These are phyloP conservation scores for Drosophila infuscata DNA, from an alignment of 2,888 invertebrate species.

Conservation along the genomic window DNA sequence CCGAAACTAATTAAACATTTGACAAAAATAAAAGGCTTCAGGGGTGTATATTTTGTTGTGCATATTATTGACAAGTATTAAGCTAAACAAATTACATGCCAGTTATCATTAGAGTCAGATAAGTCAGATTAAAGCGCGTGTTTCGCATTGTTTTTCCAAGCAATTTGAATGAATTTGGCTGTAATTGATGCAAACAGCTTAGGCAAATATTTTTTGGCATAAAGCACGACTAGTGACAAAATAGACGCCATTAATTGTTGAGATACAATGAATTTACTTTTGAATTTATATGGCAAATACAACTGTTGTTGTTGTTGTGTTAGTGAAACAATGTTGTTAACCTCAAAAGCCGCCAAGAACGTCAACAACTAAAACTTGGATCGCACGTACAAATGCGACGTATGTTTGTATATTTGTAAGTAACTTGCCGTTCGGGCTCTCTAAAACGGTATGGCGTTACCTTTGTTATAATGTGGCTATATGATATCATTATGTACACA, in stretches of 20 bases:
- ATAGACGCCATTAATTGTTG: conserved; percentile 69
- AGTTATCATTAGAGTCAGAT: conserved; percentile 48
- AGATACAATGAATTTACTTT: conserved; percentile 42
- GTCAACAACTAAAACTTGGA: conserved; percentile 68
- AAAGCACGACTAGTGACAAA: conserved; percentile 66
- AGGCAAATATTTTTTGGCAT: conserved; percentile 68
- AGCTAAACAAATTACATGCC: conserved; percentile 53
- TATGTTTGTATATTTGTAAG: neutral
- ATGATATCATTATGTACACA: conserved; percentile 38
- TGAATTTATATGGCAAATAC: conserved; percentile 68
- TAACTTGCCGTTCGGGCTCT: conserved; percentile 5
- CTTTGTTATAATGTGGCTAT: conserved; percentile 42
- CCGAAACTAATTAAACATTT: conserved; percentile 68
- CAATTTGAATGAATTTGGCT: conserved; percentile 57
- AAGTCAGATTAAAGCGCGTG: conserved; percentile 43
- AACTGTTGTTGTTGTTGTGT: conserved; percentile 40
- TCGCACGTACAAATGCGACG: conserved; percentile 47
- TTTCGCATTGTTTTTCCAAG: conserved; percentile 32
- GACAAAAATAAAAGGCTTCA: conserved; percentile 36
- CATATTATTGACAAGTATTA: conserved; percentile 38
- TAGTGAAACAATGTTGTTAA: conserved; percentile 77
- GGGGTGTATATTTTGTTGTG: neutral
- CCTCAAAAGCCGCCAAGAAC: conserved; percentile 82
- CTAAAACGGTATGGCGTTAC: conserved; percentile 46
- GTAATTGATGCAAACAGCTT: conserved; percentile 68